Conservation (phyloP, 37 sponge, comb jelly and placozoan species). For the Theonella swinhoei region DNA sequence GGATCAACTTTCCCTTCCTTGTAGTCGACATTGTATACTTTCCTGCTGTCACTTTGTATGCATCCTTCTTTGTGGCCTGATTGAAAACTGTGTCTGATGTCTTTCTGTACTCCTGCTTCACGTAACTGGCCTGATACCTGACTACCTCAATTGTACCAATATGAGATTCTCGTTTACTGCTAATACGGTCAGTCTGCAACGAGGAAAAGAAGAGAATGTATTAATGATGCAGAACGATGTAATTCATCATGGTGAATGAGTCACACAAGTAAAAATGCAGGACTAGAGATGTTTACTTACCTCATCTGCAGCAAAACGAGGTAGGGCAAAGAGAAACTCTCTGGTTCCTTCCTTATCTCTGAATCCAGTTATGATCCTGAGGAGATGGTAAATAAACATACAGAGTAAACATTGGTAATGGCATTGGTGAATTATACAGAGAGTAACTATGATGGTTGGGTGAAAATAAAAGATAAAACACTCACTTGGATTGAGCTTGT, state of each 20-base stretch:
- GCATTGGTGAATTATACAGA: not conserved
- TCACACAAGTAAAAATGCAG: not conserved
- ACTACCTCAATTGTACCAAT: conserved; percentile 62
- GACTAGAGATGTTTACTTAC: conserved; percentile 1
- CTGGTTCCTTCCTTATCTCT: conserved; percentile 60
- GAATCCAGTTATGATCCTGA: conserved; percentile 62
- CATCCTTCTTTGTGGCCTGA: conserved; percentile 67
- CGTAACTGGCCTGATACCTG: conserved; percentile 45
- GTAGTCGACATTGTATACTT: conserved; percentile 77
- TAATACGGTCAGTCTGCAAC: conserved; percentile 34
- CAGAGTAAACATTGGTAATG: too few species aligned
- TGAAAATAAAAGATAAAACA: not conserved
- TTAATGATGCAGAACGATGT: not conserved
- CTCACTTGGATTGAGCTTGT: conserved; percentile 51
- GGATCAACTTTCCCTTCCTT: conserved; percentile 63
- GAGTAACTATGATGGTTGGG: too few species aligned
- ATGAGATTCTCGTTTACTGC: conserved; percentile 26
- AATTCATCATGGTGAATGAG: not conserved
- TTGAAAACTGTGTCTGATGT: conserved; percentile 33
- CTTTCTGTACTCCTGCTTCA: conserved; percentile 66
- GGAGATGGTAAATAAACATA: not conserved
- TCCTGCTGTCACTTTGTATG: conserved; percentile 52
- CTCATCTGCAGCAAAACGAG: conserved; percentile 42
- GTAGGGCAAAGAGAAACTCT: conserved; percentile 73
- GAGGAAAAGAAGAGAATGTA: not conserved